These are phyloP conservation scores for Eudemis profundana DNA, from an alignment of 2,888 invertebrate species.

Conservation along the genomic window DNA sequence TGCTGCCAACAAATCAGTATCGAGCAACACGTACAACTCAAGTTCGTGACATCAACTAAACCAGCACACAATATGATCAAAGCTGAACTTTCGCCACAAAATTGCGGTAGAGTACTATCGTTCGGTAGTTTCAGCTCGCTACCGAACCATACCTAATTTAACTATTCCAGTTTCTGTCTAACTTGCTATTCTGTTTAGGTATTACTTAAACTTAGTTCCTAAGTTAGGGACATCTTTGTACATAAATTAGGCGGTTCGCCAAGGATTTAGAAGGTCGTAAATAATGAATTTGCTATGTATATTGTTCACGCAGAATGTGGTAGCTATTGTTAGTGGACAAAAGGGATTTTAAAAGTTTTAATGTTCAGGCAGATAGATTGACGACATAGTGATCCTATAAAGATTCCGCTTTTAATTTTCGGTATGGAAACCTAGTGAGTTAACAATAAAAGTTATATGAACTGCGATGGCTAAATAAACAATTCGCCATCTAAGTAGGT, in stretches of 20 bases:
- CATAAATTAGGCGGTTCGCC: conserved; percentile 28
- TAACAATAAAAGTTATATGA: too few species aligned
- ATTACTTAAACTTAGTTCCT: conserved; percentile 34
- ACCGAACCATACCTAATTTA: conserved; percentile 41
- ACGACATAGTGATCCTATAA: too few species aligned
- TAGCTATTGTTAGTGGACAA: background rate
- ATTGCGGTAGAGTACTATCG: conserved; percentile 24
- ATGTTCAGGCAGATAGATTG: too few species aligned
- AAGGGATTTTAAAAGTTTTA: too few species aligned
- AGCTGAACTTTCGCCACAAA: conserved; percentile 34
- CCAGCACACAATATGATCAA: conserved; percentile 38
- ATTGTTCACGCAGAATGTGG: background rate
- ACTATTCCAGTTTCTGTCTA: conserved; percentile 37
- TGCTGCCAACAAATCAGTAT: conserved; percentile 12
- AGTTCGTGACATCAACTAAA: conserved; percentile 12
- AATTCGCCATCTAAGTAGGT: too few species aligned
- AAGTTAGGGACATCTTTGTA: conserved; percentile 36
- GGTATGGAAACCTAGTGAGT: too few species aligned
- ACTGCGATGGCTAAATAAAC: too few species aligned
- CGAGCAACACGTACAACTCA: conserved; percentile 13
- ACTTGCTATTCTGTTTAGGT: conserved; percentile 32
- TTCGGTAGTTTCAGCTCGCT: conserved; percentile 13
- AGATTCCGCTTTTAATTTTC: too few species aligned
- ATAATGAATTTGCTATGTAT: background rate
- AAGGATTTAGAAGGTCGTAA: background rate